Evolutionary conservation across 2,797 vertebrate genomes (phyloP).

Genomic region (Ambastaia sidthimunki): DNA sequence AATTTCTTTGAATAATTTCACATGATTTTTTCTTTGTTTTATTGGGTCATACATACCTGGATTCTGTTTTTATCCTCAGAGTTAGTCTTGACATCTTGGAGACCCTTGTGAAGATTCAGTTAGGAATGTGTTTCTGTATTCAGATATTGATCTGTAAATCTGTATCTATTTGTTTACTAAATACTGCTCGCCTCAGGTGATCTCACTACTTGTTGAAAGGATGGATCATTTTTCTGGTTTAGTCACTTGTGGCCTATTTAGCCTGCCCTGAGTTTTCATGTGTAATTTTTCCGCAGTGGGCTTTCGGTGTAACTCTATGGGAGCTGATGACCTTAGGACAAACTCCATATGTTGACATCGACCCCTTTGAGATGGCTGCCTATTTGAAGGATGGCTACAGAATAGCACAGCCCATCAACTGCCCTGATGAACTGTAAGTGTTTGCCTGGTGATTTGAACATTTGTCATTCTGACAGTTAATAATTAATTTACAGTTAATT

Average conservation of each 20-base stretch:
- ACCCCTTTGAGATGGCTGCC: constrained; percentile 98
- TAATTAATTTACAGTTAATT: no score
- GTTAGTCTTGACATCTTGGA: not conserved
- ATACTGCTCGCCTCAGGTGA: not conserved
- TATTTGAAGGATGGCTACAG: constrained; percentile 98
- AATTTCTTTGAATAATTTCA: no score
- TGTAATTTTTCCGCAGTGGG: constrained; percentile 83
- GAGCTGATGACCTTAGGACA: constrained; percentile 98
- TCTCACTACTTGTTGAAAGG: not conserved
- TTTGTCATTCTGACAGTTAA: not conserved
- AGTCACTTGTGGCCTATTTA: not conserved
- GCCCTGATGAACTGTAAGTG: constrained; percentile 96
- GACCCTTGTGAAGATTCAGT: not conserved
- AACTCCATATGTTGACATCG: constrained; percentile 97
- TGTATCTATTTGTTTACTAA: not conserved
- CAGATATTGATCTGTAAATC: constrained; percentile 1
- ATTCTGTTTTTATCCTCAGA: not conserved
- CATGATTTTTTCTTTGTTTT: no score
- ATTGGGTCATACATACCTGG: not conserved
- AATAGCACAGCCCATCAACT: constrained; percentile 99
- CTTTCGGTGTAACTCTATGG: constrained; percentile 96
- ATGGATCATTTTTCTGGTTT: not conserved
- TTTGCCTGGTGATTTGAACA: not conserved
- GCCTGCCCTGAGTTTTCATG: not conserved
- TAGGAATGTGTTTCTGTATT: not conserved